Evolutionary conservation across 2,888 invertebrate species (phyloP), one percentile per base, ranked within the genome.

Genomic region (Parnassius smintheus): DNA sequence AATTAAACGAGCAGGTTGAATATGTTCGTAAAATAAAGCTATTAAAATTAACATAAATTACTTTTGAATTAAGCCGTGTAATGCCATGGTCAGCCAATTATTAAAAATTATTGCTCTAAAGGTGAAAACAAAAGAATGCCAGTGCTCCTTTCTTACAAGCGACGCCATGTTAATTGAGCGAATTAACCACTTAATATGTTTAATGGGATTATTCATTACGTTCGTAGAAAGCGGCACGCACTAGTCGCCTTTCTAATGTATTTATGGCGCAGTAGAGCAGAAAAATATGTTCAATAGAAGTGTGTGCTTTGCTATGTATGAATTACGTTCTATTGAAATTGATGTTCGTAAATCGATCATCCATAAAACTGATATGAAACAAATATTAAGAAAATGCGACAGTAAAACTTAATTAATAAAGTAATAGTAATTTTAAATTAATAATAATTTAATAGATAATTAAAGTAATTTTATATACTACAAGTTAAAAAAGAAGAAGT

Each of bases 161-260:
- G 18, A 50, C 25, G 56, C 52, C 2, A 53, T 57, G 57, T 66
- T 65, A 62, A 66, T 66, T 68, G 65, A 59, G 50, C 55, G 58
- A 66, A 67, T 67, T 66, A 64, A 68, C 63, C 57, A 63, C 57
- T 62, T 62, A 57, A 64, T 67, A 65, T 67, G 66, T 57, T 3
- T 69, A 66, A 69, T 68, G 48, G 61, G 62, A 61, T 62, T 61
- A 65, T 60, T 51, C 52, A 62, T 55, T 59, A 48, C 35, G 54
- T 48, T 50, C 44, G n/a, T 49, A 54, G 61, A 61, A 61, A 61
- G 61, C 59, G 58, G 61, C 58, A 50, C 46, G 61, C 58, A 50
- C 46, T 51, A 56, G 58, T 58, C 18, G 42, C 12, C 46, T 56
- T 64, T 60, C 60, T 46, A 60, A 60, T 7, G 62, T 62, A 42